Base-by-base conservation (phyloP, 2,888 invertebrate genomes). In the Papilio demoleus region DNA sequence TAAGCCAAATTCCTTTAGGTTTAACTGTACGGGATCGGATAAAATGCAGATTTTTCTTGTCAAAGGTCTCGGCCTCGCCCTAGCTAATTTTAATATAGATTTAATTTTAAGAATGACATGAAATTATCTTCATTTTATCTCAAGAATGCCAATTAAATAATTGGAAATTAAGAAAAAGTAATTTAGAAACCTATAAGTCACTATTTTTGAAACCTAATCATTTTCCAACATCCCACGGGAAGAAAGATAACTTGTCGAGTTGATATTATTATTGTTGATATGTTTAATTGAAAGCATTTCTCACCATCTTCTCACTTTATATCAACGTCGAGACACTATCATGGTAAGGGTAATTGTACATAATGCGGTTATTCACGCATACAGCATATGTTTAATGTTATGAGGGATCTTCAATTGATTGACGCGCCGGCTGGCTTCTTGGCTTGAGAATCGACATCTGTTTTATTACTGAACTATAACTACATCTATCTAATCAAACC, bases 361-460 rank as follows among this genome's bases (percentile, higher is more conserved):
- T 85, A 86, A 86, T 81, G 80, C 82, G 79, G 84, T 83, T 87
- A 88, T 87, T 86, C 85, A 89, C 85, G 85, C 85, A 77, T 80
- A 79, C 79, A 81, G 78, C 91, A 89, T 85, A 84, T 91, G 91
- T 84, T 90, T 87, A 86, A 87, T 89, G 89, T 92, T 81, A 79
- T 69, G 76, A 80, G 81, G 77, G 81, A 85, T 82, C 85, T 87
- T 84, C 83, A 87, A 84, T 84, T 91, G 92, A 92, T 89, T 90
- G 91, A 90, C 90, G 85, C 82, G 81, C 78, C 81, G 85, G 86
- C 86, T 88, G 88, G 83, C 83, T 83, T 81, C 79, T 79, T 68
- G 71, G 72, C 73, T 75, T 75, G 73, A 77, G 77, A 75, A 77
- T 68, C 73, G 75, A 75, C 77, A 77, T 75, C 75, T 77, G 76